Base-by-base conservation (phyloP, 2,113 vertebrate genomes). In the Leptobrachium ailaonicum region DNA sequence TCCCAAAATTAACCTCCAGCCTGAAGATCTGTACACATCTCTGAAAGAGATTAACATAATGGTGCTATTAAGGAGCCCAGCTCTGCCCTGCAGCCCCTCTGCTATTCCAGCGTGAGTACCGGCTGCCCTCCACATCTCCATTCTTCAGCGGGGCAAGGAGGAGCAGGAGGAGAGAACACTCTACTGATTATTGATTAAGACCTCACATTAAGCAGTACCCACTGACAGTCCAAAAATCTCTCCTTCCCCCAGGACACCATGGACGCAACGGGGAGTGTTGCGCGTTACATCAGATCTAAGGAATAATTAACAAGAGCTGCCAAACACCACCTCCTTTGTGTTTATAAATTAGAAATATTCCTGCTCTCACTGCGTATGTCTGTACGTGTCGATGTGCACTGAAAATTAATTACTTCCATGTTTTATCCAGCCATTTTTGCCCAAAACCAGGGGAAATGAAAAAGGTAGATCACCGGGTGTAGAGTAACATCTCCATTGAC, bases 1-100 rank as follows among this genome's bases (percentile, higher is more conserved):
- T 80, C 71, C 78, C 71, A 80, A 80, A 80, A 80, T 80, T 80
- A 80, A 80, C 78, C 78, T 80, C 78, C 78, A 80, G 78, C 71
- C 63, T 80, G 78, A 80, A 80, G 78, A 80, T 80, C 71, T 20
- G 71, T 64, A 66, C 50, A 63, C 64, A 47, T 80, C 71, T 80
- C 47, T 56, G 78, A 41, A 67, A 80, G 71, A 80, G 78, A 80
- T 80, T 80, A 80, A 74, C 78, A 80, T 80, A 80, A 80, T 80
- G 78, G 78, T 53, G 71, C 71, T 60, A 80, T 80, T 80, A 80
- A 80, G 78, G 40, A 80, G 70, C 67, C 20, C 44, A 13, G 71
- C 78, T 73, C 68, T 71, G 76, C 67, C 76, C 78, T n/a, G 71
- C 14, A 58, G 71, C 78, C 71, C 71, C 78, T 67, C 62, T 70